phyloP scores from a whole-genome alignment of 64 coral and sea anemone species.

The Dendronephthya gigantea region DNA sequence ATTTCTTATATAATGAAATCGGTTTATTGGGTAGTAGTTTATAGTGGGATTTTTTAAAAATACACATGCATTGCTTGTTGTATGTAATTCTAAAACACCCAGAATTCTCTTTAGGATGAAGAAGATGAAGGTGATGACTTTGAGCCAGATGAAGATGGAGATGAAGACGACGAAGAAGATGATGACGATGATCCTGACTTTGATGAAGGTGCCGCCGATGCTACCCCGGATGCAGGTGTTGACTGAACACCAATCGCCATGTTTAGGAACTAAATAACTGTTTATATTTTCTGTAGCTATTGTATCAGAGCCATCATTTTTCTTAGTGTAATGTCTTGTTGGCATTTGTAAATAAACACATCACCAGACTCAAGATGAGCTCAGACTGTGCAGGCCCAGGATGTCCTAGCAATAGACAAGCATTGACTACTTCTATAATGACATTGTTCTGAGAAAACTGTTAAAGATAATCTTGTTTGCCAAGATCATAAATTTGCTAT shows the following conservation, averaged over 20 bases:
- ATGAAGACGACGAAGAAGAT: neutral
- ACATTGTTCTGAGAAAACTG: no score
- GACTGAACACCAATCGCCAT: neutral
- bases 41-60: no score
- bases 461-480: neutral
- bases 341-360: slow-evolving; percentile 10
- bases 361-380: neutral
- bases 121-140: slow-evolving; percentile 59
- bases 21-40: no score
- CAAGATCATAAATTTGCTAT: neutral
- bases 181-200: neutral
- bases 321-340: slow-evolving; percentile 3
- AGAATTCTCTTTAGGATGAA: slow-evolving; percentile 28
- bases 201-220: neutral
- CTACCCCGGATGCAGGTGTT: neutral
- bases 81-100: neutral
- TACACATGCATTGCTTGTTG: neutral
- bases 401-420: neutral
- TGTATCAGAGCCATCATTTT: neutral
- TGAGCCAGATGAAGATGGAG: slow-evolving; percentile 27
- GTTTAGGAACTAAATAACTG: neutral
- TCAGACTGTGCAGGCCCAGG: neutral
- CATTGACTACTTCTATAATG: no score
- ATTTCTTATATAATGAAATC: no score
- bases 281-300: slow-evolving; percentile 21